phyloP scores from a whole-genome alignment of 2,888 invertebrate genomes.

The Leucophenga montana region DNA sequence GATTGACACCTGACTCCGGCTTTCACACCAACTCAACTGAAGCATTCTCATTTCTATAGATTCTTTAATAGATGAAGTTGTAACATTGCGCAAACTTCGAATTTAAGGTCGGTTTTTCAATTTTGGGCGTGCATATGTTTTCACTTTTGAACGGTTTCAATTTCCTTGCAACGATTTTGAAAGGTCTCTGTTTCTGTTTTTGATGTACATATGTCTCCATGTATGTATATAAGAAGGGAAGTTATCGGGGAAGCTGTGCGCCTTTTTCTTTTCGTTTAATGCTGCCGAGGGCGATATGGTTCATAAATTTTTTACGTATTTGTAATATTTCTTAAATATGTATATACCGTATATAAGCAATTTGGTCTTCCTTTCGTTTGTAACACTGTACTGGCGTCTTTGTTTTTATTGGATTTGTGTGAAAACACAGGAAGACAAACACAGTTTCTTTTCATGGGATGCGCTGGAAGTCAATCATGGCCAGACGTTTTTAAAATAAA shows the following conservation, averaged over 20 bases:
- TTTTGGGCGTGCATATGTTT: slow-evolving; percentile 53
- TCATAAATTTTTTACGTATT: slow-evolving; percentile 57
- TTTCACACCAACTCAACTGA: slow-evolving; percentile 49
- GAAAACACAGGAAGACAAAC: slow-evolving; percentile 8
- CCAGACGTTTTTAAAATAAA: slow-evolving; percentile 4
- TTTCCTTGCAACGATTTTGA: slow-evolving; percentile 36
- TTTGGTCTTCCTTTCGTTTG: too few relatives aligned
- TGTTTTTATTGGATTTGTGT: slow-evolving; percentile 4
- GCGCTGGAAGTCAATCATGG: slow-evolving; percentile 3
- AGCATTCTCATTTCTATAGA: slow-evolving; percentile 29
- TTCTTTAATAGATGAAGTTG: slow-evolving; percentile 40
- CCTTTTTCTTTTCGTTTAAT: slow-evolving; percentile 18
- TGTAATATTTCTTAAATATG: slow-evolving; percentile 24
- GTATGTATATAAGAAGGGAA: slow-evolving; percentile 37
- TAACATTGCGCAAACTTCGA: slow-evolving; percentile 32
- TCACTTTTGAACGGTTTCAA: slow-evolving; percentile 53
- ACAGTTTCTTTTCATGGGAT: not conserved
- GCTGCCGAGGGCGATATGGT: slow-evolving; percentile 54
- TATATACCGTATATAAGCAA: not conserved
- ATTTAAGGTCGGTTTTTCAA: not conserved
- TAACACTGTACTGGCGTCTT: not conserved
- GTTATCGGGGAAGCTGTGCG: slow-evolving; percentile 43
- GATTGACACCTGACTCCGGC: slow-evolving; percentile 58
- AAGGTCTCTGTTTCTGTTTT: not conserved
- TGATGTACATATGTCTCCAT: not conserved